Percentiles rank a stretch among this genome's conserved stretches.
Conservation (phyloP, 2,888 invertebrate genomes). For the Troides helena region DNA sequence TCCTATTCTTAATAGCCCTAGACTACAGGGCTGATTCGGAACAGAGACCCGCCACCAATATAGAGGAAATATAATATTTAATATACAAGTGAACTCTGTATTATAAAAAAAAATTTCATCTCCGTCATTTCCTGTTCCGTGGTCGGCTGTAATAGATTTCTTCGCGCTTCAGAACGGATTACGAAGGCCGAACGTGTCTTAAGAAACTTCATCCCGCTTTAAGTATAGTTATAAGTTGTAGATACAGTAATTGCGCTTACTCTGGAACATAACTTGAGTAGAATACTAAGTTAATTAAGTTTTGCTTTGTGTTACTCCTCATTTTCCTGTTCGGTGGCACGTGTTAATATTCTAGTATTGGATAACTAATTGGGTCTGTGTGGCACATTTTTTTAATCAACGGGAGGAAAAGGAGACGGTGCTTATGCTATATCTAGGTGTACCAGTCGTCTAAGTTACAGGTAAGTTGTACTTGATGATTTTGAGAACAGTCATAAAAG, state of each 20-base stretch:
- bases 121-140: not conserved
- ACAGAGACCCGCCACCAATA: too few species aligned
- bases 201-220: conserved; percentile 4
- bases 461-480: too few species aligned
- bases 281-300: conserved; percentile 21
- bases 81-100: not conserved
- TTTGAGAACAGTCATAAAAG: too few species aligned
- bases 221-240: conserved; percentile 17
- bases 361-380: too few species aligned
- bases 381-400: too few species aligned
- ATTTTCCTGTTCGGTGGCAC: not conserved
- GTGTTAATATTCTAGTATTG: not conserved
- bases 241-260: conserved; percentile 17
- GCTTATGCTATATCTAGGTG: too few species aligned
- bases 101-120: not conserved
- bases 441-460: too few species aligned
- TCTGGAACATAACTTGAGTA: conserved; percentile 8
- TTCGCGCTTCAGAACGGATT: conserved; percentile 2
- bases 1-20: too few species aligned
- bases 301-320: conserved; percentile 11
- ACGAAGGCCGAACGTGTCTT: conserved; percentile 16
- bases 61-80: too few species aligned
- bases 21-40: too few species aligned
- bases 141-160: not conserved
- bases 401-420: too few species aligned